Base-by-base conservation (phyloP, 2,113 vertebrate genomes). In the Heptranchias perlo region DNA sequence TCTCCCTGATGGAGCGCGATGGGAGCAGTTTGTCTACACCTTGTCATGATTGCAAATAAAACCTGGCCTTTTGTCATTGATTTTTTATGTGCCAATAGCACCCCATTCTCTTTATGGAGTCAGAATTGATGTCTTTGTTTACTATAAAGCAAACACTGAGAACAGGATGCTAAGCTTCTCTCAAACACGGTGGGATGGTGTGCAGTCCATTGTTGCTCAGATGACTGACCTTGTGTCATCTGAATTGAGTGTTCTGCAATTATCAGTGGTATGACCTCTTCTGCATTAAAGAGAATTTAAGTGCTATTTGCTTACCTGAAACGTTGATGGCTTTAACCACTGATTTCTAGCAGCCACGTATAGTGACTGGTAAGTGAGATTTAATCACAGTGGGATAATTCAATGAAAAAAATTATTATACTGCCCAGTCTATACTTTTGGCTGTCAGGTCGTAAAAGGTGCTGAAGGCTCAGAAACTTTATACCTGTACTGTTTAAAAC, bases 51-150 rank as follows among this genome's bases (percentile, higher is more conserved):
- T 95, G 47, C 65, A 69, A 95, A 95, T 67, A 95, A 95, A 95
- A 95, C 44, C 28, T 31, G 64, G 10, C 65, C 94, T 69, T 47
- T 95, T 69, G 64, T 49, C 94, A 95, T 73, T 95, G 94, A 73
- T 52, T 69, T 67, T 95, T 31, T 73, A 95, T 69, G 25, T 69
- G 39, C 65, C 94, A 69, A 52, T 65, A 73, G 47, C 11, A 52
- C 64, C 64, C 94, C 49, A 69, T 95, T 69, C 94, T 52, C 94
- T 95, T 67, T 69, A 69, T 95, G 94, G 65, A 95, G 65, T 73
- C 47, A 73, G 94, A 52, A 95, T 31, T 95, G 44, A 95, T 95
- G 94, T 67, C 65, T 95, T 95, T 95, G 64, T 95, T 95, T 95
- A 31, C 47, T 95, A 47, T 67, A 94, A 94, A 94, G 44, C 61